A percentile compares a stretch with the other conserved stretches of the same genome.
phyloP scores from a whole-genome alignment of 2,888 invertebrate species.

The Trichopria drosophilae region DNA sequence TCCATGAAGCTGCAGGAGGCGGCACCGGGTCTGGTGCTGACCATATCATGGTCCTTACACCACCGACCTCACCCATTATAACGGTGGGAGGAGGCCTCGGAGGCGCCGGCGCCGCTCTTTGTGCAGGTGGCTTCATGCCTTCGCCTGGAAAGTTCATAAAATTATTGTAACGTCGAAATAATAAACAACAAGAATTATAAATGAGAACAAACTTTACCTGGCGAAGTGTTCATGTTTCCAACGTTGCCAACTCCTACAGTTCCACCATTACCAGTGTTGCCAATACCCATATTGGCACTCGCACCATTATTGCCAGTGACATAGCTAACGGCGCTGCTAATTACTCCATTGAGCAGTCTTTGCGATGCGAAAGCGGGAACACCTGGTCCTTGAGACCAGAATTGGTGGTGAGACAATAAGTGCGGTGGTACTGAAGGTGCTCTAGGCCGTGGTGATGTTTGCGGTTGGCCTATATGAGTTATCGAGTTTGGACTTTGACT shows the following conservation, averaged over 20 bases:
- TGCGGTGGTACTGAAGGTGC: conserved; percentile 63
- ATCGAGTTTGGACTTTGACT: conserved; percentile 48
- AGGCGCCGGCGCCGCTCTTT: conserved; percentile 56
- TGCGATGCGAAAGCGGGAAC: conserved; percentile 55
- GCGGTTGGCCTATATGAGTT: conserved; percentile 40
- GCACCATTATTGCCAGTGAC: conserved; percentile 42
- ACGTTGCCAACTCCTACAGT: no score
- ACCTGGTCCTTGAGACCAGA: conserved; percentile 54
- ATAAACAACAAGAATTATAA: conserved; percentile 2
- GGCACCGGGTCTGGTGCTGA: conserved; percentile 63
- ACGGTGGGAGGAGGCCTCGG: conserved; percentile 78
- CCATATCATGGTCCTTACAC: conserved; percentile 78
- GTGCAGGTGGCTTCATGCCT: conserved; percentile 56
- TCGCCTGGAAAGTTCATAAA: conserved; percentile 44
- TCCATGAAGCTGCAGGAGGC: conserved; percentile 61
- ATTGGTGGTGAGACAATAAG: conserved; percentile 60
- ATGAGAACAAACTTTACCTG: conserved; percentile 15
- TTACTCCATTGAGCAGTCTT: conserved; percentile 55
- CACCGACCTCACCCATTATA: conserved; percentile 91
- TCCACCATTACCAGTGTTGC: conserved; percentile 39
- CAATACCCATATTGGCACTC: conserved; percentile 26
- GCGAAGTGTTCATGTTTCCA: conserved; percentile 36
- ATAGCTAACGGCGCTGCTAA: conserved; percentile 53
- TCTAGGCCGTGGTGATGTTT: conserved; percentile 47
- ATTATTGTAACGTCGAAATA: background rate